Percentiles rank a stretch among this genome's conserved stretches.
These are phyloP conservation scores for honey bee (Apis mellifera) DNA, from an alignment of 1,140 invertebrate species.

Conservation along the genomic window DNA sequence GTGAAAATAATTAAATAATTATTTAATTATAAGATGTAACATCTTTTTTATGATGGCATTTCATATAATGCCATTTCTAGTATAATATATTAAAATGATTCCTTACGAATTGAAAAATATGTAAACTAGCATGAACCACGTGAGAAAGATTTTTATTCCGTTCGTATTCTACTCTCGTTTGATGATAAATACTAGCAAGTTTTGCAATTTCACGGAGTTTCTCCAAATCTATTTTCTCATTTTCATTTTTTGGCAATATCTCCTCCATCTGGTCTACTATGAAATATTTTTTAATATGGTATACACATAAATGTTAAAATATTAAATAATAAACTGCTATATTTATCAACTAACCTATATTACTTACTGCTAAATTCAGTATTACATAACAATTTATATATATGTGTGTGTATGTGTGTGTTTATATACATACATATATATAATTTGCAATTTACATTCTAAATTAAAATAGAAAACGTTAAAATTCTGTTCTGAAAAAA, in stretches of 20 bases:
- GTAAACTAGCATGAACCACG: constrained; percentile 71
- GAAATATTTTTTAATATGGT: neutral
- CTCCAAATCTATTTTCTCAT: constrained; percentile 52
- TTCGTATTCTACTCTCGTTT: constrained; percentile 54
- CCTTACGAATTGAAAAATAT: constrained; percentile 71
- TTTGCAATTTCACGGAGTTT: constrained; percentile 69
- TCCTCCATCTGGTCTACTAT: neutral
- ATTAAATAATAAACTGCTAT: neutral
- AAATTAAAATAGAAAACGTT: no score
- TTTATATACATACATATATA: no score
- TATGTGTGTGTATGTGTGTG: no score
- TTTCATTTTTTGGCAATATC: neutral
- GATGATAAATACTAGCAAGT: constrained; percentile 70
- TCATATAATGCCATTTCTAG: no score
- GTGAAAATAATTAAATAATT: no score
- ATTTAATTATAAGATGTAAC: no score
- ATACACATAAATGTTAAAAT: no score
- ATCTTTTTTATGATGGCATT: no score
- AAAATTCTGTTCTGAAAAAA: neutral
- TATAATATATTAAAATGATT: neutral
- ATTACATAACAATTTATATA: neutral
- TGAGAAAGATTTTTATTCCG: constrained; percentile 70
- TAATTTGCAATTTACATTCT: no score
- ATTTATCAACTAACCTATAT: neutral
- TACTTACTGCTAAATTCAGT: neutral